Percentiles rank a stretch among this genome's conserved stretches.
These are phyloP conservation scores for Anguilla marmorata DNA, from an alignment of 2,797 vertebrate genomes.

Conservation along the genomic window DNA sequence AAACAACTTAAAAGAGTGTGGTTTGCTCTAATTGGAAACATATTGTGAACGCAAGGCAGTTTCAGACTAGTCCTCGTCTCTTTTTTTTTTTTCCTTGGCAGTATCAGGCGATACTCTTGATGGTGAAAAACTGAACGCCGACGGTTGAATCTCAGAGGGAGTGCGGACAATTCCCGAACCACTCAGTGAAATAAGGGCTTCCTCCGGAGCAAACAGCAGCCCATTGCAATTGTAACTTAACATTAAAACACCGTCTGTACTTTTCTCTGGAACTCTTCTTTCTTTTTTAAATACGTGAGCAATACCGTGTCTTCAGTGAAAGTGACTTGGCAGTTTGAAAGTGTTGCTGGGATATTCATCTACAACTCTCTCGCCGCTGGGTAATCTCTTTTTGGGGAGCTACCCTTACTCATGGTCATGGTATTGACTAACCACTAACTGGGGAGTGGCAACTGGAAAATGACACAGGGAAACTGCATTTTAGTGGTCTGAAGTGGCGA, in stretches of 20 bases:
- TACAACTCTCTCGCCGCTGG: conserved; percentile 55
- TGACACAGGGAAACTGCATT: conserved; percentile 60
- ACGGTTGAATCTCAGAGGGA: background rate
- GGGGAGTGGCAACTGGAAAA: conserved; percentile 64
- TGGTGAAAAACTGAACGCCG: conserved; percentile 20
- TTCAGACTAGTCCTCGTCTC: conserved; percentile 15
- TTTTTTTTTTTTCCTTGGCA: conserved; percentile 12
- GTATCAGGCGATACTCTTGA: conserved; percentile 15
- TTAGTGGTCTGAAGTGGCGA: conserved; percentile 69
- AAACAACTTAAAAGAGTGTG: conserved; percentile 19
- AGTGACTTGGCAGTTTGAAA: background rate
- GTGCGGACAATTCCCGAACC: background rate
- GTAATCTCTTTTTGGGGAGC: conserved; percentile 57
- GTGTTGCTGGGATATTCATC: conserved; percentile 45
- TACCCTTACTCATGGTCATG: conserved; percentile 64
- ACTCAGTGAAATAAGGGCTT: background rate
- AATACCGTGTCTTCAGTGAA: background rate
- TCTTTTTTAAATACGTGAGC: background rate
- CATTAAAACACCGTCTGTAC: background rate
- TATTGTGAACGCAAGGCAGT: conserved; percentile 16
- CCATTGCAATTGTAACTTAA: background rate
- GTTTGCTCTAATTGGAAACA: conserved; percentile 31
- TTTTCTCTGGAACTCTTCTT: background rate
- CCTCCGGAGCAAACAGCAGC: conserved; percentile 9
- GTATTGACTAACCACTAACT: conserved; percentile 74